Conservation (phyloP, 2,888 invertebrate genomes). For the Elmis aenea region DNA sequence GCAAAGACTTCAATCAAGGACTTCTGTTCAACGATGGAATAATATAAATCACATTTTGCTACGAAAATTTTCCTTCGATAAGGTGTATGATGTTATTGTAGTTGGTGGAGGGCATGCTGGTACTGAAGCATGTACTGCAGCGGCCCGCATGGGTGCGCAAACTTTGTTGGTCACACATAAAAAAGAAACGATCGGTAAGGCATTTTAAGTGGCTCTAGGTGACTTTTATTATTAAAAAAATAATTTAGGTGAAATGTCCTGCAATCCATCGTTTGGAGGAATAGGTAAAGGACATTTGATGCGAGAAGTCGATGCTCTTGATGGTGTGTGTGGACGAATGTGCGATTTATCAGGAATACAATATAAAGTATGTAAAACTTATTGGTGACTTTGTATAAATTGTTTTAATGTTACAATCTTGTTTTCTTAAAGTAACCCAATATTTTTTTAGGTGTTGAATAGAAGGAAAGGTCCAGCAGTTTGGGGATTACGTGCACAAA, state of each 20-base stretch:
- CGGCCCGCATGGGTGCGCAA: constrained; percentile 74
- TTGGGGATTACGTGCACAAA: constrained; percentile 84
- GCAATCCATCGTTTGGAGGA: constrained; percentile 90
- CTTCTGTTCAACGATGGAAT: too few species aligned
- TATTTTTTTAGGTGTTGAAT: constrained; percentile 59
- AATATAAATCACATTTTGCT: too few species aligned
- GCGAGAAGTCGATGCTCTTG: constrained; percentile 82
- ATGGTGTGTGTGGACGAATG: constrained; percentile 75
- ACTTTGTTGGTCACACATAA: constrained; percentile 83
- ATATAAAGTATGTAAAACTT: constrained; percentile 71
- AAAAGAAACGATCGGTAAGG: constrained; percentile 68
- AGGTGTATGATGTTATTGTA: constrained; percentile 67
- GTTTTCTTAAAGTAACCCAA: too few species aligned
- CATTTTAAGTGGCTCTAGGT: background rate
- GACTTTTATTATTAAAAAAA: background rate
- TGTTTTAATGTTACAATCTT: too few species aligned
- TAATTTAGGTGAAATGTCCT: constrained; percentile 79
- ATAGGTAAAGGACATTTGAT: constrained; percentile 88
- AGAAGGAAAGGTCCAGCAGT: constrained; percentile 80
- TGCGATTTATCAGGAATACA: constrained; percentile 79
- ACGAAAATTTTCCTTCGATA: constrained; percentile 12
- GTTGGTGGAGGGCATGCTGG: constrained; percentile 92
- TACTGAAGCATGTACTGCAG: constrained; percentile 78
- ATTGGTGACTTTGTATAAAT: too few species aligned
- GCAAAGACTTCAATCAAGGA: too few species aligned